phyloP scores from a whole-genome alignment of 2,888 invertebrate species.

The Pyrrhopygopsis socrates region DNA sequence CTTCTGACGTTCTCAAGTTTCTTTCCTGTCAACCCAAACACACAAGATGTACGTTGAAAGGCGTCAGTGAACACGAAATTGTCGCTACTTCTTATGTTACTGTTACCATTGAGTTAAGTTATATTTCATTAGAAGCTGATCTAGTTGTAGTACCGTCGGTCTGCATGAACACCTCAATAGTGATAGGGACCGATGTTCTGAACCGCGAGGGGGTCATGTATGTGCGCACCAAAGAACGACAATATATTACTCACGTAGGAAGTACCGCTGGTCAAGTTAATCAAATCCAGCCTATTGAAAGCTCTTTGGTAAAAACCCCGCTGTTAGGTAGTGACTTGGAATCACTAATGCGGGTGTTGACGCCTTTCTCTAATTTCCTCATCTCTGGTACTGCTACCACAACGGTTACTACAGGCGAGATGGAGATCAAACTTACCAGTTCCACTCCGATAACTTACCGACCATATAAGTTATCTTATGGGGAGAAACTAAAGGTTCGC shows the following conservation, averaged over 20 bases:
- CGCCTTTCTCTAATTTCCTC: conserved; percentile 42
- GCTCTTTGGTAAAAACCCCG: conserved; percentile 27
- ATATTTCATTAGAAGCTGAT: conserved; percentile 33
- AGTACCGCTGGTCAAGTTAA: neutral
- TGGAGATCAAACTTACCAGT: neutral
- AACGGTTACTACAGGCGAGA: neutral
- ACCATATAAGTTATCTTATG: neutral
- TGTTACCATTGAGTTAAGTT: too few species aligned
- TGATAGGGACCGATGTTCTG: neutral
- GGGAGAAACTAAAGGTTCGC: neutral
- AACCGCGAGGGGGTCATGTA: neutral
- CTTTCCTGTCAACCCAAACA: conserved; percentile 43
- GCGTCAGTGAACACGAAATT: too few species aligned
- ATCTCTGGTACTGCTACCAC: neutral
- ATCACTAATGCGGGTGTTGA: conserved; percentile 39
- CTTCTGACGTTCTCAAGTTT: conserved; percentile 40
- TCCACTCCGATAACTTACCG: neutral
- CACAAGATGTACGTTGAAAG: neutral
- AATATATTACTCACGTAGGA: neutral
- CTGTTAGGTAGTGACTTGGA: conserved; percentile 28
- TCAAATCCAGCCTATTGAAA: neutral
- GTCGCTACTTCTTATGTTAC: conserved; percentile 15
- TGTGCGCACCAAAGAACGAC: too few species aligned
- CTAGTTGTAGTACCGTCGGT: conserved; percentile 44
- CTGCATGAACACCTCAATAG: neutral